These are phyloP conservation scores for Pangasianodon hypophthalmus DNA, from an alignment of 2,113 vertebrate species.

Conservation along the genomic window DNA sequence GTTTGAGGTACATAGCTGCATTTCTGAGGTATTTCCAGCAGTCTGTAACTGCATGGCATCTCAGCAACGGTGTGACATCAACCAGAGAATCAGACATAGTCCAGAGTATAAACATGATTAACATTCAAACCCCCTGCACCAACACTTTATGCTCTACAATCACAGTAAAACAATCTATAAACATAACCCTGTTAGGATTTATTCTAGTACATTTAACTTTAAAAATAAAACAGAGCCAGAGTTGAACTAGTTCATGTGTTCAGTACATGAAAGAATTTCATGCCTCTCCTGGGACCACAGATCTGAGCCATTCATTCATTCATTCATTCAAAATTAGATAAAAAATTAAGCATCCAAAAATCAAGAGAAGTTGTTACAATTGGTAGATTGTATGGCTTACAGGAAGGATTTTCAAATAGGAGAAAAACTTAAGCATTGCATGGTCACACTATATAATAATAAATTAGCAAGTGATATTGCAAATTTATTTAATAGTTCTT, in stretches of 20 bases:
- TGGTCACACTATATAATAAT: background rate
- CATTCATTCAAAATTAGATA: conserved; percentile 14
- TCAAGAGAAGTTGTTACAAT: background rate
- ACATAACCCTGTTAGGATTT: conserved; percentile 2
- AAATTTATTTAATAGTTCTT: background rate
- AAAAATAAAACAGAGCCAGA: conserved; percentile 4
- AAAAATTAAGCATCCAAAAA: background rate
- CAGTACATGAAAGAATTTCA: background rate
- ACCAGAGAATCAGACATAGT: conserved; percentile 10
- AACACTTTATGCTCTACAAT: background rate
- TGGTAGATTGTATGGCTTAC: conserved; percentile 36
- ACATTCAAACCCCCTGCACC: background rate
- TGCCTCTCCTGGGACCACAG: conserved; percentile 25
- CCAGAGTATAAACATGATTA: conserved; percentile 5
- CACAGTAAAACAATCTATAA: background rate
- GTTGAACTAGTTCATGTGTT: background rate
- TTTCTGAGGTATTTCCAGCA: conserved; percentile 41
- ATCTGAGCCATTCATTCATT: conserved; percentile 21
- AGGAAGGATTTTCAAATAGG: background rate
- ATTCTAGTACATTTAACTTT: background rate
- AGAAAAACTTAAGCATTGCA: background rate
- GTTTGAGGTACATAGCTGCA: conserved; percentile 35
- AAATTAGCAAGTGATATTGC: background rate
- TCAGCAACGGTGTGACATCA: conserved; percentile 11
- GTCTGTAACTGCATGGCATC: conserved; percentile 19